Conservation (phyloP, 2,113 vertebrate species). For the Nothoprocta perdicaria region DNA sequence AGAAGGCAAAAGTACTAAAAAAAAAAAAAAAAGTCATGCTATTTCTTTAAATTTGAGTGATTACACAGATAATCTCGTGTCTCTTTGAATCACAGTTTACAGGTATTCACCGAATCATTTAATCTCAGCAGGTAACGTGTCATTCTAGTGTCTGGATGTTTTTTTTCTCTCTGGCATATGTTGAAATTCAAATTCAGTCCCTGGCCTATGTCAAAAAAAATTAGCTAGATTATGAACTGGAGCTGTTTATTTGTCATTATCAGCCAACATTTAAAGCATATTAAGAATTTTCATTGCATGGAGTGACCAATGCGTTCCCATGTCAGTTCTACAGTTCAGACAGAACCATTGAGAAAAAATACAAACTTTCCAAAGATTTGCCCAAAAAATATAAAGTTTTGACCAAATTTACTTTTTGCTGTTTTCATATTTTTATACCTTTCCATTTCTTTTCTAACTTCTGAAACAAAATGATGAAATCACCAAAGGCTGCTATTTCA, state of each 20-base stretch:
- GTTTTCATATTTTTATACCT: neutral
- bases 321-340: neutral
- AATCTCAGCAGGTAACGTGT: neutral
- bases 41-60: conserved; percentile 47
- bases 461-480: neutral
- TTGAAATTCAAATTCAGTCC: conserved; percentile 27
- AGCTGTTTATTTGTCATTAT: conserved; percentile 28
- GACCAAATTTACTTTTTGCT: neutral
- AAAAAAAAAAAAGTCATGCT: neutral
- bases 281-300: neutral
- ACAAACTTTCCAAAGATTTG: neutral
- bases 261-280: neutral
- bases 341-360: neutral
- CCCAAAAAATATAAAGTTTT: neutral
- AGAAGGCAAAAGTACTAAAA: neutral
- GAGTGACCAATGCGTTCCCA: neutral
- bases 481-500: neutral
- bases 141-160: neutral
- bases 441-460: neutral
- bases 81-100: conserved; percentile 30
- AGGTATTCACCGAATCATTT: neutral
- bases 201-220: neutral
- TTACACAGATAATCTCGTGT: neutral
- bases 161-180: conserved; percentile 8
- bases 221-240: neutral